Evolutionary conservation across 2,797 vertebrate genomes (phyloP).

Genomic region (Choloepus didactylus): DNA sequence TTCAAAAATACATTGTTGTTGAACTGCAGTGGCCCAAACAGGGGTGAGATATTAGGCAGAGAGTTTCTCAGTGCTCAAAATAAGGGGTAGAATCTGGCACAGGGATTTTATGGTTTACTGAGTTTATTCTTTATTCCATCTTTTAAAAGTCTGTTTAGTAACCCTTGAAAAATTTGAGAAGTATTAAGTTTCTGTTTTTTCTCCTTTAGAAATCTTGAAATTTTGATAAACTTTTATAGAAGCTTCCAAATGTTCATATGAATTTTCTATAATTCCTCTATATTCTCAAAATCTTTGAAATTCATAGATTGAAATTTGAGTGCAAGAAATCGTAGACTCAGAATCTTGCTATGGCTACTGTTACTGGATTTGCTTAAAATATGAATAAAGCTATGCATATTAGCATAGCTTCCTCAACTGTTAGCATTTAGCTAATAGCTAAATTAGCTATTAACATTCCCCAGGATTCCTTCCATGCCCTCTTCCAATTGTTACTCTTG

Average conservation of each 20-base stretch:
- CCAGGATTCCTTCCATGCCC: neutral
- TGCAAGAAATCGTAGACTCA: neutral
- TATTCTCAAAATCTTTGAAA: neutral
- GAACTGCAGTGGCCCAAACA: neutral
- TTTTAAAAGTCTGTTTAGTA: neutral
- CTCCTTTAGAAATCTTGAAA: neutral
- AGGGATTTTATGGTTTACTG: neutral
- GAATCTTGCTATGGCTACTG: neutral
- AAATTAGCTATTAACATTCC: no score
- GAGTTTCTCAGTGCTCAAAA: neutral
- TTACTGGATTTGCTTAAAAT: neutral
- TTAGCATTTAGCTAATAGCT: no score
- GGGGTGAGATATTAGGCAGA: neutral
- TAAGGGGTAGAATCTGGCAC: neutral
- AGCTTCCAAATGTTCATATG: neutral
- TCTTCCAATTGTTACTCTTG: neutral
- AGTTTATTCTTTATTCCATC: neutral
- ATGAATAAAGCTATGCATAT: neutral
- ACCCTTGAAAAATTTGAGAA: neutral
- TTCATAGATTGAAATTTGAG: neutral
- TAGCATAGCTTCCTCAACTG: no score
- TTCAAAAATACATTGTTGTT: neutral
- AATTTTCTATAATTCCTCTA: neutral
- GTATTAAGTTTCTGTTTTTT: neutral
- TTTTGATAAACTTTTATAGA: neutral